Evolutionary conservation across 2,888 invertebrate species (phyloP).

Genomic region (Pyrgus malvae): DNA sequence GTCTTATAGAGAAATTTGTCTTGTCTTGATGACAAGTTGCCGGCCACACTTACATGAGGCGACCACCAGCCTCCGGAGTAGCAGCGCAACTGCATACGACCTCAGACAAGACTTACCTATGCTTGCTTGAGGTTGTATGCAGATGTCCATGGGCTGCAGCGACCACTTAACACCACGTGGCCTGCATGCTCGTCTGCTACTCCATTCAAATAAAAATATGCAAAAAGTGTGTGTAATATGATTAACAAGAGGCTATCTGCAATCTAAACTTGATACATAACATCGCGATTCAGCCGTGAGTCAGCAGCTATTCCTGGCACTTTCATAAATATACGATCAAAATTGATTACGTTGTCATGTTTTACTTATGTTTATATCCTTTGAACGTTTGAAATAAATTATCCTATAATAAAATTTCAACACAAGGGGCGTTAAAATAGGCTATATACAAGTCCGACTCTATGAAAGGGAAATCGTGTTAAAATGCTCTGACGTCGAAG

Average conservation of each 20-base stretch:
- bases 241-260: too few relatives aligned
- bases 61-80: too few relatives aligned
- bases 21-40: too few relatives aligned
- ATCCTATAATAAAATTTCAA: constrained; percentile 1
- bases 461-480: too few relatives aligned
- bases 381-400: constrained; percentile 18
- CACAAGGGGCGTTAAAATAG: neutral
- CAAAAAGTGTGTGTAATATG: neutral
- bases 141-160: too few relatives aligned
- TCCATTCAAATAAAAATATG: neutral
- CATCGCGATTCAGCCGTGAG: constrained; percentile 8
- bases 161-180: too few relatives aligned
- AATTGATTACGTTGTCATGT: constrained; percentile 20
- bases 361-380: constrained; percentile 13
- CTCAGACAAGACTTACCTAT: too few relatives aligned
- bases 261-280: constrained; percentile 1
- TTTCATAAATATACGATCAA: constrained; percentile 26
- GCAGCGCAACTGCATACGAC: too few relatives aligned
- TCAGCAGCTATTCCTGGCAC: constrained; percentile 17
- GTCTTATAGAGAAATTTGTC: too few relatives aligned
- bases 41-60: too few relatives aligned
- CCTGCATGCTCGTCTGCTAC: neutral
- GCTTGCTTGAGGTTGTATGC: too few relatives aligned
- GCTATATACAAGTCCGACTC: neutral
- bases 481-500: too few relatives aligned